Evolutionary conservation across 2,888 invertebrate genomes (phyloP), one percentile per base, ranked within the genome.

Genomic region (Teinopalpus imperialis): DNA sequence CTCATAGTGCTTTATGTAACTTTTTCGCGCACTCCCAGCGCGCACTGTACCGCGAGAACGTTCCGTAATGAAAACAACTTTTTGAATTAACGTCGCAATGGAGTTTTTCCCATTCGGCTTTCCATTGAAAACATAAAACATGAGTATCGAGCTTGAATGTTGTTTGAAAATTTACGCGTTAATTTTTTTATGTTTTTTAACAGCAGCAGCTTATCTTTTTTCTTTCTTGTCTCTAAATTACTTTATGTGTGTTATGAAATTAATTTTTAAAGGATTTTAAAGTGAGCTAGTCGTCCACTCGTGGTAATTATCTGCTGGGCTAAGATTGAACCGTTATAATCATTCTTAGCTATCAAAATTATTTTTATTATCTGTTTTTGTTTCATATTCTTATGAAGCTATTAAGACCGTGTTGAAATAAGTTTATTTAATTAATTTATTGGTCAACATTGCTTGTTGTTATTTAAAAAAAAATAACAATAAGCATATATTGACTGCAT

Each of bases 1-100:
- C 63, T 71, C 66, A 64, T 57, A 52, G 64, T 71, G 77, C 74
- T 80, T 77, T 76, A 77, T 79, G 68, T 69, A 68, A 75, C 73
- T 74, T 73, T 69, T 71, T 66, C 68, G 65, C 66, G 67, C 66
- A 62, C 66, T 64, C 63, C 55, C 49, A 55, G 63, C 58, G 55
- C 61, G 61, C 69, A 72, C 63, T 69, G 67, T 67, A 68, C 66
- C 73, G 73, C 69, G 73, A 78, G 70, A 78, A 66, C 69, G 72
- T 69, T 74, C 57, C 61, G 64, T 77, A 83, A 85, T 83, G 81
- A 78, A 85, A 85, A 74, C 77, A 81, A 86, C 85, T 86, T 86
- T 87, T 79, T 85, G 77, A 86, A 86, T 83, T 81, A 82, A 78
- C 80, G 77, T 78, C 75, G 72, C 74, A 69, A 74, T 75, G 73